Evolutionary conservation across 2,113 vertebrate species (phyloP).

Genomic region (Pomatorhinus ruficollis): DNA sequence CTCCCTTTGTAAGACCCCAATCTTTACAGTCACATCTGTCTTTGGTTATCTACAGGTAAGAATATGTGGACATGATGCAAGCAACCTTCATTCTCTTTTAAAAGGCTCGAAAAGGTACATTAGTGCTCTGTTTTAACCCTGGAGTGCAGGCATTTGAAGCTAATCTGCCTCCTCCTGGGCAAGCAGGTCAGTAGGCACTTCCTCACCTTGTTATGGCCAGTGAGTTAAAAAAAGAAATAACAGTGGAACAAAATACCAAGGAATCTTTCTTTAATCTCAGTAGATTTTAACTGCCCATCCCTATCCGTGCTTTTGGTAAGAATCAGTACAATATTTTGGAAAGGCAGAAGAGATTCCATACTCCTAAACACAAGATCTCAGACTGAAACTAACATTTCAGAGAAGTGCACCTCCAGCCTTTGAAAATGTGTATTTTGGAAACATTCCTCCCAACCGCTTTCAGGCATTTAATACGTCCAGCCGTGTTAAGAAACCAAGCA

Average conservation of each 20-base stretch:
- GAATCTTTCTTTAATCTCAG: background rate
- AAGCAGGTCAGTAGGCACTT: background rate
- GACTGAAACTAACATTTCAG: background rate
- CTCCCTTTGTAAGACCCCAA: background rate
- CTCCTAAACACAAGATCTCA: background rate
- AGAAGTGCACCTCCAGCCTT: background rate
- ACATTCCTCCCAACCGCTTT: background rate
- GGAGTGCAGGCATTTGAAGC: background rate
- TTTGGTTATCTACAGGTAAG: background rate
- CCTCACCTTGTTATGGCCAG: background rate
- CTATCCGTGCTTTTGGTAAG: background rate
- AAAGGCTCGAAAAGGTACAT: background rate
- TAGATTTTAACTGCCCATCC: background rate
- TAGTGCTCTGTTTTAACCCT: background rate
- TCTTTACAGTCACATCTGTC: background rate
- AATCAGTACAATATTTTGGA: background rate
- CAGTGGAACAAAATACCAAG: background rate
- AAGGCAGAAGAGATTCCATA: background rate
- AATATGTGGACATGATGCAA: background rate
- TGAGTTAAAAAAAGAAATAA: background rate
- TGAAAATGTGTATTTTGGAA: conserved; percentile 35
- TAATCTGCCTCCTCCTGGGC: background rate
- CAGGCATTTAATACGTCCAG: background rate
- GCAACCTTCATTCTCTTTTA: background rate
- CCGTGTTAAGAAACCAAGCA: conserved; percentile 8